These are phyloP conservation scores for Spilarctia lutea DNA, from an alignment of 2,888 invertebrate species.

Conservation along the genomic window DNA sequence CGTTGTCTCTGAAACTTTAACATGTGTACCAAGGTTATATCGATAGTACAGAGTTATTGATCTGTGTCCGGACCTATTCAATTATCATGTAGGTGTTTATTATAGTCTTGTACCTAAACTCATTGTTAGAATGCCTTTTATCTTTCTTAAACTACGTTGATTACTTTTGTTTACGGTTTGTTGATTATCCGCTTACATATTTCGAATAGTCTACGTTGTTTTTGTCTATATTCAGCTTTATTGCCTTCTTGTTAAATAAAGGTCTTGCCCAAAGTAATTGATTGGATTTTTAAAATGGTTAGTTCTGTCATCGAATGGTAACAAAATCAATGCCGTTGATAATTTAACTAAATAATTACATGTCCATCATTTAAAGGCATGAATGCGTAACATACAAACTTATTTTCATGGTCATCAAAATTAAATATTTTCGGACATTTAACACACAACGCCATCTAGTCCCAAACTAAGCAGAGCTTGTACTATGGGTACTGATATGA, in stretches of 20 bases:
- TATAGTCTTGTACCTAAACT: conserved; percentile 16
- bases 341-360: no score
- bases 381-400: no score
- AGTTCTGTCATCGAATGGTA: background rate
- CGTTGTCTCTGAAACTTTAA: conserved; percentile 73
- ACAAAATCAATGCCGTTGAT: background rate
- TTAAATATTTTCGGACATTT: no score
- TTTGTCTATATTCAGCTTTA: no score
- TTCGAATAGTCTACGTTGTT: conserved; percentile 1
- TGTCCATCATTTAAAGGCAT: no score
- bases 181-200: conserved; percentile 21
- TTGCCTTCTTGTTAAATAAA: no score
- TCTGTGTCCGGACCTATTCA: conserved; percentile 49
- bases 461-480: no score
- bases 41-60: conserved; percentile 40
- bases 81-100: conserved; percentile 38
- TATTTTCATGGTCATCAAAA: no score
- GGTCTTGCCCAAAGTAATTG: background rate
- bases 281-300: background rate
- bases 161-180: conserved; percentile 28
- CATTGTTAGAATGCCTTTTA: conserved; percentile 12
- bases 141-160: conserved; percentile 16
- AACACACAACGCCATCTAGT: no score
- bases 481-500: no score
- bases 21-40: conserved; percentile 63